Evolutionary conservation across 2,797 vertebrate genomes (phyloP).

Genomic region (Rhynchonycteris naso): DNA sequence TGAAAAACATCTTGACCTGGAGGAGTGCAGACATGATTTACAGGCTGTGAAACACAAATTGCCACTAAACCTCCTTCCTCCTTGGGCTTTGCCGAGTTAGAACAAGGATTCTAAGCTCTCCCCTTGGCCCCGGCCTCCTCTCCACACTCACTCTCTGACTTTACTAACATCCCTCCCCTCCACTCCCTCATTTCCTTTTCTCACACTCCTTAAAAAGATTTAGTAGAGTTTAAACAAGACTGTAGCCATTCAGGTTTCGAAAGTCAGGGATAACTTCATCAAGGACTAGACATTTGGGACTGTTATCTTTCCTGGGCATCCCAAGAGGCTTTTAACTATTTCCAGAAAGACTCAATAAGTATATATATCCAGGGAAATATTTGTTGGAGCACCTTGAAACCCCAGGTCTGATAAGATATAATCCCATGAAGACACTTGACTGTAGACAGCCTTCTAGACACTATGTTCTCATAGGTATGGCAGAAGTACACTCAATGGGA

Average conservation of each 20-base stretch:
- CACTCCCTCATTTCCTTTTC: conserved; percentile 32
- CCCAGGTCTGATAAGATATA: not conserved
- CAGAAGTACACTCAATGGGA: conserved; percentile 13
- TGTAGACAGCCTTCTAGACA: not conserved
- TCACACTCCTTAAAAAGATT: conserved; percentile 36
- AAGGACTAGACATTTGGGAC: not conserved
- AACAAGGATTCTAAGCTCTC: conserved; percentile 36
- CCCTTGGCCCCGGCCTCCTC: not conserved
- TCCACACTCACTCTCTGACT: not conserved
- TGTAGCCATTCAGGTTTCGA: not conserved
- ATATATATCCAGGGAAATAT: not conserved
- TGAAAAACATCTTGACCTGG: not conserved
- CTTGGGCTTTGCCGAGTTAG: not conserved
- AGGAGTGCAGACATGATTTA: conserved; percentile 60
- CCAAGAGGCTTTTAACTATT: not conserved
- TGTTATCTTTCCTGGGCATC: not conserved
- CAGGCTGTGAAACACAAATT: conserved; percentile 61
- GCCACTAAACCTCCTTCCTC: conserved; percentile 26
- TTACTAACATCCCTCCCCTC: not conserved
- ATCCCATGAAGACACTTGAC: not conserved
- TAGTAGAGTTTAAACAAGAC: conserved; percentile 15
- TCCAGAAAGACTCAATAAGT: not conserved
- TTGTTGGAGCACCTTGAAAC: not conserved
- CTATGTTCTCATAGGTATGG: not conserved
- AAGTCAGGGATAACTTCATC: not conserved